Conservation (phyloP, 2,113 vertebrate species). For the Diadophis punctatus region DNA sequence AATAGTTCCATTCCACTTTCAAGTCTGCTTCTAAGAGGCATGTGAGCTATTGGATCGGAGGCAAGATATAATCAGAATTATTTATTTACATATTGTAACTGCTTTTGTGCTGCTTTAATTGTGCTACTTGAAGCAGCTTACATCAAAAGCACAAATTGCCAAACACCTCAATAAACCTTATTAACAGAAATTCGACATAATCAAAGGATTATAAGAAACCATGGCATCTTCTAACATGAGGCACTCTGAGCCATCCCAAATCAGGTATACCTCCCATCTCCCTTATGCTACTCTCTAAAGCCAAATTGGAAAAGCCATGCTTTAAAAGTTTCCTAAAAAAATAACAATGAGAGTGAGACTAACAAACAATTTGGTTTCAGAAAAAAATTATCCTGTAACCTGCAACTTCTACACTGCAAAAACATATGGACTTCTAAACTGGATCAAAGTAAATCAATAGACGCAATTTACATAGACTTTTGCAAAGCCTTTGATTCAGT, state of each 20-base stretch:
- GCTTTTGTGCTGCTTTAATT: neutral
- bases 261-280: neutral
- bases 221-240: neutral
- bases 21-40: neutral
- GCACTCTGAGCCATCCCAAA: neutral
- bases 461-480: no score
- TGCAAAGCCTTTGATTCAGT: no score
- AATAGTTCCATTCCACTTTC: neutral
- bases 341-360: neutral
- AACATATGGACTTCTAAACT: no score
- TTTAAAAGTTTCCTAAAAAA: neutral
- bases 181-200: neutral
- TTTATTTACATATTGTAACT: neutral
- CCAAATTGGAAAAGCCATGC: neutral
- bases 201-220: neutral
- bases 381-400: no score
- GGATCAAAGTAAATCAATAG: no score
- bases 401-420: no score
- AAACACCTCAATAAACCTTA: neutral
- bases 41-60: neutral
- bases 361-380: no score
- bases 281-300: neutral
- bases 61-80: neutral
- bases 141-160: neutral
- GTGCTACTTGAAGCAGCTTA: neutral